phyloP scores from a whole-genome alignment of 2,113 vertebrate genomes.

The Petrocephalus zakoni region DNA sequence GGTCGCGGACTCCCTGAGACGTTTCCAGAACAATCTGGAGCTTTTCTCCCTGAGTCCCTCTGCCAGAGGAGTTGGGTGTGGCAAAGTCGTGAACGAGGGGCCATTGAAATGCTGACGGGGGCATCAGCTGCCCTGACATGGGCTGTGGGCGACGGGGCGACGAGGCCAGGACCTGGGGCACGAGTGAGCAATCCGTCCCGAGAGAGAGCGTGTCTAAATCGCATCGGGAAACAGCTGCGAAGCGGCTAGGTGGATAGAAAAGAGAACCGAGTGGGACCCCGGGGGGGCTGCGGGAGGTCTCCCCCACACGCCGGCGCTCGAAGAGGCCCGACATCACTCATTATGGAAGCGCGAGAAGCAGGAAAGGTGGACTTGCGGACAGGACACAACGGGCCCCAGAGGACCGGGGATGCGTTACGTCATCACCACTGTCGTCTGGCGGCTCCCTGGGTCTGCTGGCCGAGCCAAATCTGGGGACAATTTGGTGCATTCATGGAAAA shows the following conservation, averaged over 20 bases:
- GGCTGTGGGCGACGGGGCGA: not conserved
- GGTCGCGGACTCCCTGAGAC: not conserved
- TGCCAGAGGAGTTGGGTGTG: not conserved
- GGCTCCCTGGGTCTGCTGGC: not conserved
- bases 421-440: not conserved
- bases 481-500: slow-evolving; percentile 8
- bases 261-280: not conserved
- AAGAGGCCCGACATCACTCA: not conserved
- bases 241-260: not conserved
- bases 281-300: not conserved
- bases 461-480: slow-evolving; percentile 6
- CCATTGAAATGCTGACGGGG: not conserved
- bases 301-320: not conserved
- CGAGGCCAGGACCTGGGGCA: not conserved
- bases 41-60: not conserved
- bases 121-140: not conserved
- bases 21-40: not conserved
- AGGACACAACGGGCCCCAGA: not conserved
- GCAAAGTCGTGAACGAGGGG: not conserved
- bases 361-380: not conserved
- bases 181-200: not conserved
- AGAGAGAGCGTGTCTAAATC: not conserved
- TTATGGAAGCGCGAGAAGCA: not conserved
- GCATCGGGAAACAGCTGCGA: not conserved
- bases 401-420: not conserved